Base-by-base conservation (phyloP, 2,888 invertebrate species). In the Aphidius colemani region DNA sequence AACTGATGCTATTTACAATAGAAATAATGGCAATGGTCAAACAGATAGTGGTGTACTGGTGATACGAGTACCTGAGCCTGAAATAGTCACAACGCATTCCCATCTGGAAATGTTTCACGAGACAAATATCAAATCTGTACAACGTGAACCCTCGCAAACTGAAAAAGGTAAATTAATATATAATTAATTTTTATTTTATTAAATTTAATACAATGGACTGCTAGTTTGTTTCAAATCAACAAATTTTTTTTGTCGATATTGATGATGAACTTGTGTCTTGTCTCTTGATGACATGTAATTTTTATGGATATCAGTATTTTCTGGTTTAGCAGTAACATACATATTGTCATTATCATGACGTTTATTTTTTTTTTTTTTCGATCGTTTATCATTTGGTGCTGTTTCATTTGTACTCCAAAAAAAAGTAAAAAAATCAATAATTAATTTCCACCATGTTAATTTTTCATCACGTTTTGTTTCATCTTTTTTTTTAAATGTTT, bases 11-110 rank as follows among this genome's bases (percentile, higher is more conserved):
- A 30, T 30, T 30, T 30, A 30, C 4, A 3, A 2, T 30, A 7
- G 39, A 63, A 48, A 45, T 56, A 59, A 51, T 67, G 65, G 50
- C 61, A 69, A 39, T 60, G 67, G 70, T n/a, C 64, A n/a, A n/a
- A n/a, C 72, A n/a, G 75, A 76, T 39, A 30, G 30, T 18, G 75
- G 75, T 43, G 78, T 81, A n/a, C 71, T 80, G 41, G 74, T 79
- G 46, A 80, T 81, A 63, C 75, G 80, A 69, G 80, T 81, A 43
- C 81, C 80, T 48, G 80, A 80, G 64, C 78, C 80, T 44, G 80
- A 81, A 71, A 69, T 78, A 61, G 77, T 78, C 61, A 76, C 74
- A 53, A 69, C 76, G 18, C 78, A 78, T 69, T 71, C 80, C 53
- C 78, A 79, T 70, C 69, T 78, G 59, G 80, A 80, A 67, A 70